Percentiles rank a stretch among this genome's conserved stretches.
phyloP scores from a whole-genome alignment of 2,113 vertebrate species.

The Osmerus mordax region DNA sequence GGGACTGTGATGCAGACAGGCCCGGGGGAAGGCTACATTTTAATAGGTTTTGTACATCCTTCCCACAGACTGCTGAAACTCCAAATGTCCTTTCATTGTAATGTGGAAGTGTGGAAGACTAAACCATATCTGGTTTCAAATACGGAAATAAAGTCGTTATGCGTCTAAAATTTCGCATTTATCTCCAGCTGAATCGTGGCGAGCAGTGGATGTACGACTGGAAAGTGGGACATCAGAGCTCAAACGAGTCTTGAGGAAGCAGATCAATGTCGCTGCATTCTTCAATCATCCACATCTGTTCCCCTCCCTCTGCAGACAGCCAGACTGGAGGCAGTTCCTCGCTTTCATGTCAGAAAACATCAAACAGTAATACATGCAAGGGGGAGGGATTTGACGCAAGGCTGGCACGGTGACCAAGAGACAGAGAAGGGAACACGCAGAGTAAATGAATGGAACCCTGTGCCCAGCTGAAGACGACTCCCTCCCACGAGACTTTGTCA shows the following conservation, averaged over 20 bases:
- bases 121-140: not conserved
- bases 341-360: constrained; percentile 57
- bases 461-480: constrained; percentile 16
- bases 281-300: constrained; percentile 47
- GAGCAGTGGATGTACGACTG: not conserved
- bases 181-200: not conserved
- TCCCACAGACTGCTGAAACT: not conserved
- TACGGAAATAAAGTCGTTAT: not conserved
- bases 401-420: constrained; percentile 20
- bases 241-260: constrained; percentile 15
- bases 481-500: not conserved
- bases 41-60: not conserved
- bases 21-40: not conserved
- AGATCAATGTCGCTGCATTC: constrained; percentile 31
- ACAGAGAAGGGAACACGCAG: constrained; percentile 27
- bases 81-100: not conserved
- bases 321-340: constrained; percentile 23
- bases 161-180: not conserved
- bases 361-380: constrained; percentile 62
- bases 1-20: not conserved
- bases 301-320: constrained; percentile 27
- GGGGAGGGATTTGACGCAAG: constrained; percentile 35
- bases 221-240: not conserved
- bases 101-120: not conserved
- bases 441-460: constrained; percentile 20